Evolutionary conservation across 35 echinoderm and acorn worm species (phyloP), one percentile per base, ranked within the genome.

Genomic region (Patiria miniata): DNA sequence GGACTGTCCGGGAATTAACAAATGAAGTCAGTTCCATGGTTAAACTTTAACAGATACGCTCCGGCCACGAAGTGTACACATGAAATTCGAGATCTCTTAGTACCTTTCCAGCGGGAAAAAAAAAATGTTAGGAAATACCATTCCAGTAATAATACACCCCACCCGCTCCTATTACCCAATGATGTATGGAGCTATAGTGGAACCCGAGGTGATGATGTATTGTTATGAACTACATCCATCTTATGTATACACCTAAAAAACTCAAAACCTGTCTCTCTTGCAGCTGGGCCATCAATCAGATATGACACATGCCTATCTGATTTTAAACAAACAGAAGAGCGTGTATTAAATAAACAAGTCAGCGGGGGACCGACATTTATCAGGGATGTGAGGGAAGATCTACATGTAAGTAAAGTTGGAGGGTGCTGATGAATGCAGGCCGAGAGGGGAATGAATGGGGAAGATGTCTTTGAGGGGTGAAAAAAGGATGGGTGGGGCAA

Each of bases 251-350:
- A 26, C 14, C 1, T 12, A 18, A 36, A 16, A 15, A 34, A 10
- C 26, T 4, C 22, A 47, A 4, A 23, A 47, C 42, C 42, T 47
- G 42, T 47, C 42, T 47, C 42, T 47, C 42, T 47, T 23, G 34
- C 65, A 73, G 65, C 65, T 73, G 65, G 65, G 10, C 65, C 26
- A 73, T 73, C 21, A 73, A 73, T 73, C 65, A 73, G 65, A 73
- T 73, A 73, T 73, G 65, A 73, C 65, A 73, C 65, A 26, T 73
- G 10, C 26, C 65, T 73, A 73, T 73, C 65, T 32, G 65, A 73
- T 73, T 73, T 73, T 32, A 73, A 73, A 26, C 26, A 73, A 73
- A 26, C 26, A 32, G 19, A 73, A 23, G 34, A 10, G 7, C 1
- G 7, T 73, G 65, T 73, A 73, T 73, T 73, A 26, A 73, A 73